These are phyloP conservation scores for Rutpela maculata DNA, from an alignment of 2,888 invertebrate species.

Conservation along the genomic window DNA sequence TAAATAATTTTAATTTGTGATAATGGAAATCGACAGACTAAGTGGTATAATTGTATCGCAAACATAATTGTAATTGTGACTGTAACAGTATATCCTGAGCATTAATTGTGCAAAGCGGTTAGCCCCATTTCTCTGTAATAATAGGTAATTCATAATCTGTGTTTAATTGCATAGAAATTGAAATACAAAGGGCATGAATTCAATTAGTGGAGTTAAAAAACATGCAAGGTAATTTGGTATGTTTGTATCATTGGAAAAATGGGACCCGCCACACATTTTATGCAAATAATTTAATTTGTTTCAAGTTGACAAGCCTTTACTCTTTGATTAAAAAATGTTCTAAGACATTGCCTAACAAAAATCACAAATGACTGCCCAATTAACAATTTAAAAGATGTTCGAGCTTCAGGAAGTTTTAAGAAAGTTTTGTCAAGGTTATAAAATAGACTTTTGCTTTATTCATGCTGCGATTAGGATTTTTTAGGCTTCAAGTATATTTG, in stretches of 20 bases:
- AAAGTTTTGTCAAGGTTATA: too few species aligned
- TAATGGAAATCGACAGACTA: conserved; percentile 1
- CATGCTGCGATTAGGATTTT: too few species aligned
- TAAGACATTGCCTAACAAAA: too few species aligned
- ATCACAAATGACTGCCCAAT: too few species aligned
- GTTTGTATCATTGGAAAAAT: not conserved
- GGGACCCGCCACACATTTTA: too few species aligned
- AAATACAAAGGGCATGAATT: not conserved
- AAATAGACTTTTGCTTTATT: too few species aligned
- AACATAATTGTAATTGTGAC: conserved; percentile 13
- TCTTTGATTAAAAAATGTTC: too few species aligned
- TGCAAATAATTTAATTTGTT: too few species aligned
- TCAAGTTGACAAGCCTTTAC: too few species aligned
- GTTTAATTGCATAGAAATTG: not conserved
- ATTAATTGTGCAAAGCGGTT: conserved; percentile 7
- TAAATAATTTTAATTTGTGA: conserved; percentile 8
- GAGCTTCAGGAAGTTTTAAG: too few species aligned
- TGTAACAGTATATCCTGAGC: conserved; percentile 1
- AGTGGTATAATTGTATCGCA: conserved; percentile 18
- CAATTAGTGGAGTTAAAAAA: not conserved
- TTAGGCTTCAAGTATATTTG: too few species aligned
- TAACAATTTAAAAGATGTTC: too few species aligned
- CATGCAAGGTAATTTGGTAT: not conserved
- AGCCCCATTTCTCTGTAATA: not conserved
- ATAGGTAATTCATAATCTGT: not conserved